Percentiles rank a stretch among this genome's conserved stretches.
Conservation (phyloP, 2,888 invertebrate genomes). For the Athalia circularis region DNA sequence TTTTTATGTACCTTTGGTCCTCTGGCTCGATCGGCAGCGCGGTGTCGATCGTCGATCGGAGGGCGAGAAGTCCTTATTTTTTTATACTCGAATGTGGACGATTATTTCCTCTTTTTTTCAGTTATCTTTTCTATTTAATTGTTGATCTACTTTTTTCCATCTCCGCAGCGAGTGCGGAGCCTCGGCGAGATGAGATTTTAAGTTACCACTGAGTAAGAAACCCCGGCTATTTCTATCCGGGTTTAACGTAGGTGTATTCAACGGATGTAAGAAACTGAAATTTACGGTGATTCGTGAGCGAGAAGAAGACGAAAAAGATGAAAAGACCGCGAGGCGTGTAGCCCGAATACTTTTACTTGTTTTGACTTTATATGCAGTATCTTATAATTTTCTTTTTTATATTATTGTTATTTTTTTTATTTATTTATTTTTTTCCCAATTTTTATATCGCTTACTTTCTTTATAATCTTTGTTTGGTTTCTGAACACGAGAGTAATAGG, state of each 20-base stretch:
- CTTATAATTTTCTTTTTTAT: neutral
- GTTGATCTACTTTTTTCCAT: conserved; percentile 14
- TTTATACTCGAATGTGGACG: neutral
- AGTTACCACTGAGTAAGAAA: conserved; percentile 6
- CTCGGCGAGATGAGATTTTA: conserved; percentile 32
- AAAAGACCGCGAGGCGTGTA: neutral
- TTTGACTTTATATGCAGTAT: neutral
- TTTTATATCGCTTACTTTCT: neutral
- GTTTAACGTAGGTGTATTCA: conserved; percentile 37
- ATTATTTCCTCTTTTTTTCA: neutral
- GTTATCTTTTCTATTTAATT: neutral
- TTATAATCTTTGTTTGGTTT: neutral
- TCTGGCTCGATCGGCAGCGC: neutral
- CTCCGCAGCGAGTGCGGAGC: neutral
- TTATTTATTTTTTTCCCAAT: too few species aligned
- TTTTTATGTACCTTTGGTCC: conserved; percentile 2
- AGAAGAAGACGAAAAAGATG: neutral
- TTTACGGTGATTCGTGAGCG: conserved; percentile 14
- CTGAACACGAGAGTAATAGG: neutral
- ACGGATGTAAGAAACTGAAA: conserved; percentile 17
- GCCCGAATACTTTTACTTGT: neutral
- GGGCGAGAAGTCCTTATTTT: too few species aligned
- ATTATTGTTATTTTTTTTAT: too few species aligned
- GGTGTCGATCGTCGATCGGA: too few species aligned
- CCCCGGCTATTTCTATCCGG: conserved; percentile 33